phyloP scores from a whole-genome alignment of 2,797 vertebrate genomes.

The Antrozous pallidus region DNA sequence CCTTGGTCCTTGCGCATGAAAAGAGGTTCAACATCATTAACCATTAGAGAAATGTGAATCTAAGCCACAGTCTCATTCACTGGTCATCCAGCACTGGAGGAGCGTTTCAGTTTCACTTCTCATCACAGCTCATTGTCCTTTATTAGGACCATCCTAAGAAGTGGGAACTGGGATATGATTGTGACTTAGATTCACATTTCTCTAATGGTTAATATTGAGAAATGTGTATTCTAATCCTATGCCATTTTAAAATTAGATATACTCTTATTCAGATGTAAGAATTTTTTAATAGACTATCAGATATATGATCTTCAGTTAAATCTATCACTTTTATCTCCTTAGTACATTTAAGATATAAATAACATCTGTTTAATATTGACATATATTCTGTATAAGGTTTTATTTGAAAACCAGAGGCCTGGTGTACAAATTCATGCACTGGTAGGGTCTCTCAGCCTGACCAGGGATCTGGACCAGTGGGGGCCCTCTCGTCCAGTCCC shows the following conservation, averaged over 20 bases:
- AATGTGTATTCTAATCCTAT: neutral
- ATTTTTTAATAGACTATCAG: neutral
- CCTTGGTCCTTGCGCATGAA: neutral
- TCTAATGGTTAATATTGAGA: neutral
- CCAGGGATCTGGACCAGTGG: too few relatives aligned
- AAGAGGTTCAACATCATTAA: neutral
- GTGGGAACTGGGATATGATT: neutral
- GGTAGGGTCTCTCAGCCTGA: too few relatives aligned
- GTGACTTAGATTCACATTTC: neutral
- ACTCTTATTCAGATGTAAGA: neutral
- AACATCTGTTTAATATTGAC: rapidly evolving
- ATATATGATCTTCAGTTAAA: neutral
- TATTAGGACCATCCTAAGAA: rapidly evolving
- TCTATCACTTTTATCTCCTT: neutral
- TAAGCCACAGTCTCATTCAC: neutral
- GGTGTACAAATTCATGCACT: too few relatives aligned
- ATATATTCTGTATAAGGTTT: neutral
- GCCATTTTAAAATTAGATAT: neutral
- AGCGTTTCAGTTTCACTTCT: too few relatives aligned
- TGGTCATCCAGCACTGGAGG: rapidly evolving
- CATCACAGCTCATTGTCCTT: rapidly evolving
- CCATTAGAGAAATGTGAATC: neutral
- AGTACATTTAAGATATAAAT: neutral
- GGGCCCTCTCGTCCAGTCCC: too few relatives aligned
- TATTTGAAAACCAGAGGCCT: neutral